Conservation (phyloP, 2,888 invertebrate species). For the Brenthis daphne region DNA sequence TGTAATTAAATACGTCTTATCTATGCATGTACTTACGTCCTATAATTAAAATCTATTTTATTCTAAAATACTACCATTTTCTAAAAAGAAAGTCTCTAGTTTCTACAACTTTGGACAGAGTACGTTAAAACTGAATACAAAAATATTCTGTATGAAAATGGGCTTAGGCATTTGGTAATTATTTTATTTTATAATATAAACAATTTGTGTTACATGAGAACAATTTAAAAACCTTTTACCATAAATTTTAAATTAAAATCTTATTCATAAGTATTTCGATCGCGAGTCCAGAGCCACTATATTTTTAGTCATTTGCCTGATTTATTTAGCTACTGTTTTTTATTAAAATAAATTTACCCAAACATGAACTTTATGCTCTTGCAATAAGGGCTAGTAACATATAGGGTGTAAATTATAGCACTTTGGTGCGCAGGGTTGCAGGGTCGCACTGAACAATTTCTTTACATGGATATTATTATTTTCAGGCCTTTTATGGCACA, state of each 20-base stretch:
- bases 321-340: constrained; percentile 54
- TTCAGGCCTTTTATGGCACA: too few relatives aligned
- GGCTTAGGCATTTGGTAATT: too few relatives aligned
- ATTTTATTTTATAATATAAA: background rate
- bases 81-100: too few relatives aligned
- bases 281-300: constrained; percentile 55
- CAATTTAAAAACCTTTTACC: background rate
- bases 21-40: too few relatives aligned
- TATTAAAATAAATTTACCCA: background rate
- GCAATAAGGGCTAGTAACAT: constrained; percentile 4
- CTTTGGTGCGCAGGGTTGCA: background rate
- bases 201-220: background rate
- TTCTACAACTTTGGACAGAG: too few relatives aligned
- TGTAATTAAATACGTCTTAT: too few relatives aligned
- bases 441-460: background rate
- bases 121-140: too few relatives aligned
- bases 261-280: constrained; percentile 38
- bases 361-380: background rate
- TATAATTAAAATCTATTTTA: too few relatives aligned
- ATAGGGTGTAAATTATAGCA: background rate
- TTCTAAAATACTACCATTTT: too few relatives aligned
- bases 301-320: constrained; percentile 64
- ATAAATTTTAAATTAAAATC: constrained; percentile 19
- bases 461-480: too few relatives aligned
- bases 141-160: too few relatives aligned